These are phyloP conservation scores for Paedocypris sp. DNA, from an alignment of 2,113 vertebrate genomes.

Conservation along the genomic window DNA sequence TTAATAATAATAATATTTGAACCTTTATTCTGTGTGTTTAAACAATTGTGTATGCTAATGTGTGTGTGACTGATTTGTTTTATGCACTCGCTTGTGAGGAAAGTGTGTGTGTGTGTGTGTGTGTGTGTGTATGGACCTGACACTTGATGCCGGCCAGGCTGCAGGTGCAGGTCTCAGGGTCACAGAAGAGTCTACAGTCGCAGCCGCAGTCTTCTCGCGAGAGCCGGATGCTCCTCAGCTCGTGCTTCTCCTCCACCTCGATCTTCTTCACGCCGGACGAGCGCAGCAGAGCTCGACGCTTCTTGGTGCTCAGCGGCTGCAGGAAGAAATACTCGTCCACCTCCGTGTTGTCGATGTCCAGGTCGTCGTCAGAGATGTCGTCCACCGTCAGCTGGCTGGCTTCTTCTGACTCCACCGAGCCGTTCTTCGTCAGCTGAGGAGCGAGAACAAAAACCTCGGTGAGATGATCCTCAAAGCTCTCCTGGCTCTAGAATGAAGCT, in stretches of 20 bases:
- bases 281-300: slow-evolving; percentile 80
- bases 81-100: no score
- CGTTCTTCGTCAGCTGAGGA: slow-evolving; percentile 88
- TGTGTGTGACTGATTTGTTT: no score
- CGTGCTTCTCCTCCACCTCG: slow-evolving; percentile 93
- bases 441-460: slow-evolving; percentile 13
- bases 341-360: slow-evolving; percentile 96
- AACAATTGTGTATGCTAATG: no score
- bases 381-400: slow-evolving; percentile 84
- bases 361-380: slow-evolving; percentile 96
- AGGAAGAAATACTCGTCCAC: slow-evolving; percentile 98
- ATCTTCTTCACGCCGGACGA: slow-evolving; percentile 94
- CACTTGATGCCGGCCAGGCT: slow-evolving; percentile 96
- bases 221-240: slow-evolving; percentile 85
- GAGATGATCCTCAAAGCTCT: no score
- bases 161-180: slow-evolving; percentile 94
- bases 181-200: slow-evolving; percentile 90
- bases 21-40: no score
- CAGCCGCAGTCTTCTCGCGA: slow-evolving; percentile 96
- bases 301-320: slow-evolving; percentile 92
- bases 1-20: no score
- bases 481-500: no score
- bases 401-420: slow-evolving; percentile 88
- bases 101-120: neutral
- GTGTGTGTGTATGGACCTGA: slow-evolving; percentile 65